Conservation (phyloP, 2,888 invertebrate species). For the Drosophila meridiana region DNA sequence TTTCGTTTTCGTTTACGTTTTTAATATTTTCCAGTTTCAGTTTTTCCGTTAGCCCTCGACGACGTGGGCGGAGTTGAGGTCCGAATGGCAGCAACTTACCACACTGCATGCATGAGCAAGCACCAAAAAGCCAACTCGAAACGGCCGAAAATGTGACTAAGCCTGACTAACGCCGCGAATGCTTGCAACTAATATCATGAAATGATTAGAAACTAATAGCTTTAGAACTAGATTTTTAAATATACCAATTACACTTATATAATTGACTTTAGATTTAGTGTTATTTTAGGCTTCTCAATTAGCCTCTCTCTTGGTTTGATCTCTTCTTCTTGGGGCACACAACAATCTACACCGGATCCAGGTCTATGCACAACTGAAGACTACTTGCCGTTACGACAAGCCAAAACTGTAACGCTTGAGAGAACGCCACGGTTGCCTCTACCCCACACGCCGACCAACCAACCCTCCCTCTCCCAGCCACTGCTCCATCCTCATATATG, state of each 20-base stretch:
- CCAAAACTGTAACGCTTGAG: slow-evolving; percentile 78
- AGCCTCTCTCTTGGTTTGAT: neutral
- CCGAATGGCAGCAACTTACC: slow-evolving; percentile 59
- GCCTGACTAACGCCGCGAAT: slow-evolving; percentile 1
- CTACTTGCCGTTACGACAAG: slow-evolving; percentile 71
- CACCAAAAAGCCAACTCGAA: slow-evolving; percentile 28
- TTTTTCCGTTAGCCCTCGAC: slow-evolving; percentile 18
- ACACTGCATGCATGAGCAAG: slow-evolving; percentile 65
- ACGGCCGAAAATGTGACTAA: slow-evolving; percentile 17
- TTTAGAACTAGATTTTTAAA: neutral
- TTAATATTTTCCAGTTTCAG: neutral
- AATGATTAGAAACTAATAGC: neutral
- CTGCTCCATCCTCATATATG: slow-evolving; percentile 12
- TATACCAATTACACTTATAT: neutral
- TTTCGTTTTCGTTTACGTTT: slow-evolving; percentile 40
- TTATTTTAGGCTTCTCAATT: neutral
- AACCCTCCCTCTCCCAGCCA: slow-evolving; percentile 2
- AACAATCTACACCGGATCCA: slow-evolving; percentile 53
- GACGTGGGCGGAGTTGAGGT: slow-evolving; percentile 35
- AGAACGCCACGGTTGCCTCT: slow-evolving; percentile 58
- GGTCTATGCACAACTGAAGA: slow-evolving; percentile 74
- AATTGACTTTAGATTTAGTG: neutral
- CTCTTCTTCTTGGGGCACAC: slow-evolving; percentile 30
- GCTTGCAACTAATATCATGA: slow-evolving; percentile 5
- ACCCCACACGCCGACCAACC: neutral